These are phyloP conservation scores for Brachionus rubens DNA, from an alignment of 1,140 invertebrate genomes.

Conservation along the genomic window DNA sequence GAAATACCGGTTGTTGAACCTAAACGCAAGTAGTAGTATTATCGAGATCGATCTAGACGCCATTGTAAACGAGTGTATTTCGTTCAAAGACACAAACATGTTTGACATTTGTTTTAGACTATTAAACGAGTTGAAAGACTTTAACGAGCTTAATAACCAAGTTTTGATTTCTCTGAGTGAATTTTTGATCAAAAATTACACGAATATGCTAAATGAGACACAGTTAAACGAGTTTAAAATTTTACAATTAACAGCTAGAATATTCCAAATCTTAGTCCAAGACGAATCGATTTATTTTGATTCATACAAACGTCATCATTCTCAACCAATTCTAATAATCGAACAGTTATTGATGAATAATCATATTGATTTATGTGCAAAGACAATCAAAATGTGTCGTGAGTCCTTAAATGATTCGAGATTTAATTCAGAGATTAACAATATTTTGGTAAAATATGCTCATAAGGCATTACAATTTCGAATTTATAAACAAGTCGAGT, in stretches of 20 bases:
- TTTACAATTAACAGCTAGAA: constrained; percentile 20
- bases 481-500: constrained; percentile 35
- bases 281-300: constrained; percentile 24
- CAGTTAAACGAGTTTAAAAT: constrained; percentile 9
- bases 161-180: constrained; percentile 27
- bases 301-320: constrained; percentile 53
- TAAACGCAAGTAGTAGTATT: constrained; percentile 29
- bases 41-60: constrained; percentile 30
- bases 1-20: constrained; percentile 12
- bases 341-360: constrained; percentile 60
- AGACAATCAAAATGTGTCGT: constrained; percentile 35
- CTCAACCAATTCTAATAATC: constrained; percentile 54
- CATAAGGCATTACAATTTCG: constrained; percentile 54
- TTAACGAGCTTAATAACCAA: constrained; percentile 39
- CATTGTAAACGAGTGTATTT: constrained; percentile 39
- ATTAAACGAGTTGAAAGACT: constrained; percentile 24
- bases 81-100: background rate
- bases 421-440: constrained; percentile 53
- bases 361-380: constrained; percentile 51
- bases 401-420: constrained; percentile 42
- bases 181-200: constrained; percentile 14
- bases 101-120: constrained; percentile 18
- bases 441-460: constrained; percentile 54
- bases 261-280: constrained; percentile 31
- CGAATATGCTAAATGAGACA: background rate